A percentile compares a stretch with the other conserved stretches of the same genome.
phyloP scores from a whole-genome alignment of 2,888 invertebrate genomes.

The Dryocosmus kuriphilus region DNA sequence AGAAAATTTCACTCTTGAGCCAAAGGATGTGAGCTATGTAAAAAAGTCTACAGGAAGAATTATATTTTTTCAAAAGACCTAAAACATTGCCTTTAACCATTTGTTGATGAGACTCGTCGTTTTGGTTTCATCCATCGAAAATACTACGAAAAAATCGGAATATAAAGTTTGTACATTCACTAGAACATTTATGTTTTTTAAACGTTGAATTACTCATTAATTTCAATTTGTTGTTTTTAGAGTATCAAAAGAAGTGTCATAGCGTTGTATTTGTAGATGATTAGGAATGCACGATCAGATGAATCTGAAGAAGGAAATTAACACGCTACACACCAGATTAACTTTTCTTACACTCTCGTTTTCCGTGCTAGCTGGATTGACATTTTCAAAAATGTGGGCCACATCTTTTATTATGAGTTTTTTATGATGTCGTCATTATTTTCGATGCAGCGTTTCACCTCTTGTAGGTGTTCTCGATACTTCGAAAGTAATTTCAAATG shows the following conservation, averaged over 20 bases:
- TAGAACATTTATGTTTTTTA: no score
- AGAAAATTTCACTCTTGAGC: no score
- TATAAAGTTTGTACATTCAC: no score
- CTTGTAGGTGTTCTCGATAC: slow-evolving; percentile 87
- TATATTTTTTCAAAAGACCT: no score
- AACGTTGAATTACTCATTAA: no score
- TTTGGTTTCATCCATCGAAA: no score
- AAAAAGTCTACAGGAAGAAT: no score
- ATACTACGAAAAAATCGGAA: no score
- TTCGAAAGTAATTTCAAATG: slow-evolving; percentile 88
- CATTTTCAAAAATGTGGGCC: slow-evolving; percentile 91
- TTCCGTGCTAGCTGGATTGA: slow-evolving; percentile 74
- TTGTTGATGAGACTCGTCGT: no score
- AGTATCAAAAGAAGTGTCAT: background rate
- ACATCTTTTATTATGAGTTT: slow-evolving; percentile 87
- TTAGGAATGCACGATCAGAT: background rate
- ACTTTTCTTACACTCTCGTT: slow-evolving; percentile 72
- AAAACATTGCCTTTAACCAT: no score
- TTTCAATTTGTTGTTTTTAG: background rate
- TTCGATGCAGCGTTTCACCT: slow-evolving; percentile 88
- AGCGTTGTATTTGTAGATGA: background rate
- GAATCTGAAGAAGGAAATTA: slow-evolving; percentile 4
- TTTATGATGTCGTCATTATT: slow-evolving; percentile 84
- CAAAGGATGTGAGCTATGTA: no score
- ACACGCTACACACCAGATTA: slow-evolving; percentile 62